A percentile compares a stretch with the other conserved stretches of the same genome.
Conservation (phyloP, 2,113 vertebrate species). For the Sarotherodon lohbergeri region DNA sequence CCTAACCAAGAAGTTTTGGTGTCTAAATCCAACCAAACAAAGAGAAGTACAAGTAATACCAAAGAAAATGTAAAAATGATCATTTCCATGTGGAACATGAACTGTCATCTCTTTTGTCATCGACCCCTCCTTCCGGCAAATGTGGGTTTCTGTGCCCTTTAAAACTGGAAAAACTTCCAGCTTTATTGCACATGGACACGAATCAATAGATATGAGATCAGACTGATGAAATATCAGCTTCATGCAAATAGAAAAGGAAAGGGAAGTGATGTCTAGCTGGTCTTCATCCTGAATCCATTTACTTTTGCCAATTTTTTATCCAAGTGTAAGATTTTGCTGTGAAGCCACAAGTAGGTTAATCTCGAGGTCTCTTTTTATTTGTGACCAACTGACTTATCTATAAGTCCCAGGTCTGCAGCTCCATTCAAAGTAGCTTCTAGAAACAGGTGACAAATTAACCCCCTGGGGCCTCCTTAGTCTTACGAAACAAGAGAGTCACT, state of each 20-base stretch:
- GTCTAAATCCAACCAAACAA: neutral
- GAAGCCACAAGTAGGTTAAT: neutral
- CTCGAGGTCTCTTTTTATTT: neutral
- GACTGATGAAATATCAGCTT: neutral
- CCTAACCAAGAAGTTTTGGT: rapidly evolving
- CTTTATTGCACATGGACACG: neutral
- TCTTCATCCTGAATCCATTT: neutral
- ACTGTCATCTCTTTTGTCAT: neutral
- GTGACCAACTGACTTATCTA: neutral
- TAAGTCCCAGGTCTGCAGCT: neutral
- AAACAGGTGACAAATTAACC: neutral
- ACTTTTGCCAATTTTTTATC: neutral
- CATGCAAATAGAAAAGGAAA: neutral
- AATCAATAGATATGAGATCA: neutral
- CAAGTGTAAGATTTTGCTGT: neutral
- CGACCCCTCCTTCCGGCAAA: neutral
- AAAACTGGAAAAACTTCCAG: neutral
- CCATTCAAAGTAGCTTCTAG: neutral
- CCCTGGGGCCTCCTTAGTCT: neutral
- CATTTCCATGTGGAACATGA: rapidly evolving
- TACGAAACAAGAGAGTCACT: neutral
- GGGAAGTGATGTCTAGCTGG: neutral
- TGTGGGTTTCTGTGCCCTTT: neutral
- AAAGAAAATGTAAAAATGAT: neutral
- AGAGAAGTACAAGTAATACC: neutral